phyloP scores from a whole-genome alignment of 2,113 vertebrate species.

The Bos taurus region DNA sequence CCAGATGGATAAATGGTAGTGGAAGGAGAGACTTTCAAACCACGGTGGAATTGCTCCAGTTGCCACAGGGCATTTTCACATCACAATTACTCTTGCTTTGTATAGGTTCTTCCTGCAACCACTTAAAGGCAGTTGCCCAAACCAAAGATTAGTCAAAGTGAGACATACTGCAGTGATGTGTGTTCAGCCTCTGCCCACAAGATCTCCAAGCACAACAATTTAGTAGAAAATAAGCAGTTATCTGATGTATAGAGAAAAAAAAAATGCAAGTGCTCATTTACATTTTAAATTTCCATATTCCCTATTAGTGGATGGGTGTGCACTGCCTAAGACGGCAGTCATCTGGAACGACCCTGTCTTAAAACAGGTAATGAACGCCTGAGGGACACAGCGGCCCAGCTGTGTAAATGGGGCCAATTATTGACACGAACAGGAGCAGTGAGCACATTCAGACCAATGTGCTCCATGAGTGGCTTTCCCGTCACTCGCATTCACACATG shows the following conservation, averaged over 20 bases:
- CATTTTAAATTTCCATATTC: neutral
- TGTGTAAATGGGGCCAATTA: neutral
- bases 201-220: neutral
- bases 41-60: accelerated
- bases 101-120: neutral
- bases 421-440: neutral
- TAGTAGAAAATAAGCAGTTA: neutral
- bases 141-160: neutral
- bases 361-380: neutral
- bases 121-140: neutral
- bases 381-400: neutral
- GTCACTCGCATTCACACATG: neutral
- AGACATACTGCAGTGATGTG: neutral
- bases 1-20: no score
- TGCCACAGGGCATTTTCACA: neutral
- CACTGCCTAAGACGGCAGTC: neutral
- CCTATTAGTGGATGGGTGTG: neutral
- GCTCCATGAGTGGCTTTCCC: neutral
- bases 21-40: neutral
- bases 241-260: neutral
- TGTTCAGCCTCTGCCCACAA: neutral
- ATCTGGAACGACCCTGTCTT: neutral
- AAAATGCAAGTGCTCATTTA: neutral
- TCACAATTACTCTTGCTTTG: neutral
- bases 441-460: neutral